Evolutionary conservation across 1,140 invertebrate species (phyloP).

Genomic region (Hylaeus anthracinus): DNA sequence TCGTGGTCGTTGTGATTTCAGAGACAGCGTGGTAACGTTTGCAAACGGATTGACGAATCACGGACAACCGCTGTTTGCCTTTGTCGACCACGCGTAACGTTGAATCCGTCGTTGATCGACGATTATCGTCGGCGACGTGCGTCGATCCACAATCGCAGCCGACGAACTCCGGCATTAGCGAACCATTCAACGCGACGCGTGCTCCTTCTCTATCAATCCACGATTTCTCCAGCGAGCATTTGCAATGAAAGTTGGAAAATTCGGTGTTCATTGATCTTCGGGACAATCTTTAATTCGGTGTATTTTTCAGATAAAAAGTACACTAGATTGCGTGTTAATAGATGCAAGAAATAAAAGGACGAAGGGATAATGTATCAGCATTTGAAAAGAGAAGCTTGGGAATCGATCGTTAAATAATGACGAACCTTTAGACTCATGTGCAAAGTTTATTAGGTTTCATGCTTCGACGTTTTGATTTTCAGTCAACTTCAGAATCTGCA

Average conservation of each 20-base stretch:
- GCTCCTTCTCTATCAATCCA: not conserved
- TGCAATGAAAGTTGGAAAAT: not conserved
- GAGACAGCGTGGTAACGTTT: slow-evolving; percentile 20
- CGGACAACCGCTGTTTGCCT: slow-evolving; percentile 47
- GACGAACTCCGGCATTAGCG: slow-evolving; percentile 54
- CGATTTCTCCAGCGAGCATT: not conserved
- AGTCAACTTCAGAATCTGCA: too few species aligned
- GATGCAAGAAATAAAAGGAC: too few species aligned
- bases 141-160: slow-evolving; percentile 54
- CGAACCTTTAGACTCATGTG: too few species aligned
- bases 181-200: slow-evolving; percentile 44
- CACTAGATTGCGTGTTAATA: too few species aligned
- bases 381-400: too few species aligned
- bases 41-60: slow-evolving; percentile 42
- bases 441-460: too few species aligned
- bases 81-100: slow-evolving; percentile 40
- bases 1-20: slow-evolving; percentile 12
- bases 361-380: too few species aligned
- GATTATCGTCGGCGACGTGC: slow-evolving; percentile 54
- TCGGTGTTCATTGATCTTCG: too few species aligned
- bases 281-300: too few species aligned
- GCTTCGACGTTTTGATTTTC: too few species aligned
- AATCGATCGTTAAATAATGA: too few species aligned
- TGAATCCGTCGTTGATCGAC: slow-evolving; percentile 62
- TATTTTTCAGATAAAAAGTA: not conserved